Base-by-base conservation (phyloP, 2,888 invertebrate species). In the Leucophenga maculata region DNA sequence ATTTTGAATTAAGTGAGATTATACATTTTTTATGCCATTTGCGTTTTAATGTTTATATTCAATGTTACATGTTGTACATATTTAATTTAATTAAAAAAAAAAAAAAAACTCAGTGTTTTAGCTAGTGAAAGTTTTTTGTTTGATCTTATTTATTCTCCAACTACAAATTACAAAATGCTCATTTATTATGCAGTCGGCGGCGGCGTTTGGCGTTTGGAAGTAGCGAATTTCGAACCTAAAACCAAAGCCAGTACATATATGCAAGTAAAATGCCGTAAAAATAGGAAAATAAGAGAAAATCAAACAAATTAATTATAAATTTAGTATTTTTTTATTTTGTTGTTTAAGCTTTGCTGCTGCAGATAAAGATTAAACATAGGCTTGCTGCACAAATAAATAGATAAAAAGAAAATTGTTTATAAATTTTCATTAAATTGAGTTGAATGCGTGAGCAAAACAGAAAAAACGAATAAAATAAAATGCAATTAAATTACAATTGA, bases 111-210 rank as follows among this genome's bases (percentile, higher is more conserved):
- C 13, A 13, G 32, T 52, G 16, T 54, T 26, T 4, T 31, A 18
- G 14, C 26, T 44, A 67, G 67, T 67, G 67, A 67, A 68, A 52
- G 20, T 69, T 1, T 32, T 69, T 67, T 68, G 71, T 26, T 22
- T n/a, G n/a, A n/a, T n/a, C n/a, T 22, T 22, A 57, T 39, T 39
- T 39, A 39, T 39, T 39, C 50, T 39, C 39, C 39, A 50, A 57
- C 57, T 31, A 57, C 22, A 57, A 57, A n/a, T 31, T 26, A 57
- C 57, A 22, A 13, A 20, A 54, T 26, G 31, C 57, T 57, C 57
- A 57, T 57, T 57, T 57, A 57, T 57, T 57, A 57, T 57, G 57
- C 57, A 57, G 57, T 57, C 31, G 50, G 13, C 13, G 50, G 6
- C 6, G 13, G 50, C 8, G 6, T 16, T 16, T n/a, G n/a, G n/a